Percentiles rank a stretch among this genome's conserved stretches.
Conservation (phyloP, 2,113 vertebrate species). For the Diphyllodes magnificus region DNA sequence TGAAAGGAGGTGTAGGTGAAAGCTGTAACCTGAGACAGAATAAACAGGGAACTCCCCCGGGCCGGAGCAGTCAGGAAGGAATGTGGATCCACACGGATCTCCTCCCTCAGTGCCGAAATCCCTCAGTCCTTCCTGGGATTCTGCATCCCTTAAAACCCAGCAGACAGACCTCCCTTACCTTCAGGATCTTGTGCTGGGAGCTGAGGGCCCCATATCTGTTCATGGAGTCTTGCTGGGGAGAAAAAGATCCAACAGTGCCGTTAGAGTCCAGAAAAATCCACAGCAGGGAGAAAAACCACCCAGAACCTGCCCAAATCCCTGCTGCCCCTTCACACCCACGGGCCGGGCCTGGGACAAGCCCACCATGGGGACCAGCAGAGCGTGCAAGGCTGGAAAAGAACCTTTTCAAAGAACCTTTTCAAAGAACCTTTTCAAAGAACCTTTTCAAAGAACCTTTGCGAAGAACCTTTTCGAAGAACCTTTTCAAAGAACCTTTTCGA, state of each 20-base stretch:
- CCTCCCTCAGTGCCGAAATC: not conserved
- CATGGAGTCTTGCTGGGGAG: constrained; percentile 74
- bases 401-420: not conserved
- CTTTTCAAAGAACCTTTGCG: no score
- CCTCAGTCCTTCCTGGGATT: not conserved
- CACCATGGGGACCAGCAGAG: not conserved
- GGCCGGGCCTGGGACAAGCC: not conserved
- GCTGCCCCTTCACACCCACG: not conserved
- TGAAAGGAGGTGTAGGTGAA: not conserved
- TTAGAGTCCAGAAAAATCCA: not conserved
- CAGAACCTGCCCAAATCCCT: not conserved
- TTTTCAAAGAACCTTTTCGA: not conserved
- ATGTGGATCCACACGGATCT: not conserved
- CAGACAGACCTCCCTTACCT: constrained; percentile 37
- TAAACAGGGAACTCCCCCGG: not conserved
- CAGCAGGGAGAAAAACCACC: not conserved
- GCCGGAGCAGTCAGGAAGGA: not conserved
- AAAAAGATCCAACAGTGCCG: not conserved
- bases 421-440: not conserved
- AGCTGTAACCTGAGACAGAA: not conserved
- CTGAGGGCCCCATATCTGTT: constrained; percentile 72
- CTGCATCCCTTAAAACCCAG: not conserved
- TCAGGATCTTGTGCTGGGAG: constrained; percentile 73
- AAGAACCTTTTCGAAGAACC: no score
- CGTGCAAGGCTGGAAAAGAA: accelerated